Percentiles rank a stretch among this genome's conserved stretches.
Evolutionary conservation across 2,113 vertebrate species (phyloP).

Genomic region (Gobiocypris rarus): DNA sequence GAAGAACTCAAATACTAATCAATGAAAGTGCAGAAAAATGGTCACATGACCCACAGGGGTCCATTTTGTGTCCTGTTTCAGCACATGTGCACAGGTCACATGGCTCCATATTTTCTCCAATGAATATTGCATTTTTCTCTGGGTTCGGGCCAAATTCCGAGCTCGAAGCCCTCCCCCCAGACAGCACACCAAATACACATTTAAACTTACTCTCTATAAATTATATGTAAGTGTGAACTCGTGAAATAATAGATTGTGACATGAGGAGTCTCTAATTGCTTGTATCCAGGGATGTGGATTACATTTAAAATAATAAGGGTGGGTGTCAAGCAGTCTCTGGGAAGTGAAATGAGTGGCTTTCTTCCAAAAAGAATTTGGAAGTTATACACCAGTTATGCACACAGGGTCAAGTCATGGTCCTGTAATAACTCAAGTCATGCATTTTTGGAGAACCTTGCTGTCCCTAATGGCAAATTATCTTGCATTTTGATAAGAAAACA

Average conservation of each 20-base stretch:
- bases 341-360: background rate
- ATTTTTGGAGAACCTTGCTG: background rate
- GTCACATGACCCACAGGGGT: too few species aligned
- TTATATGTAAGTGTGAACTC: too few species aligned
- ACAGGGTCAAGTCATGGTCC: background rate
- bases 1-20: too few species aligned
- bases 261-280: background rate
- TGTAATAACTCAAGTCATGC: background rate
- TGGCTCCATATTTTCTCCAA: too few species aligned
- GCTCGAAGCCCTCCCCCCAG: too few species aligned
- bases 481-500: background rate
- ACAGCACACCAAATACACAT: too few species aligned
- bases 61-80: too few species aligned
- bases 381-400: background rate
- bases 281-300: background rate
- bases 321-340: background rate
- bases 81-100: too few species aligned
- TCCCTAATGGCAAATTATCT: background rate
- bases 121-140: too few species aligned
- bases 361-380: background rate
- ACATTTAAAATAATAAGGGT: background rate
- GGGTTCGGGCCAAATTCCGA: too few species aligned
- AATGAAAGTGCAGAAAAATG: too few species aligned
- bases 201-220: too few species aligned
- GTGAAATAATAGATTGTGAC: background rate